Evolutionary conservation across 2,888 invertebrate genomes (phyloP), one percentile per base, ranked within the genome.

Genomic region (Thyatira batis): DNA sequence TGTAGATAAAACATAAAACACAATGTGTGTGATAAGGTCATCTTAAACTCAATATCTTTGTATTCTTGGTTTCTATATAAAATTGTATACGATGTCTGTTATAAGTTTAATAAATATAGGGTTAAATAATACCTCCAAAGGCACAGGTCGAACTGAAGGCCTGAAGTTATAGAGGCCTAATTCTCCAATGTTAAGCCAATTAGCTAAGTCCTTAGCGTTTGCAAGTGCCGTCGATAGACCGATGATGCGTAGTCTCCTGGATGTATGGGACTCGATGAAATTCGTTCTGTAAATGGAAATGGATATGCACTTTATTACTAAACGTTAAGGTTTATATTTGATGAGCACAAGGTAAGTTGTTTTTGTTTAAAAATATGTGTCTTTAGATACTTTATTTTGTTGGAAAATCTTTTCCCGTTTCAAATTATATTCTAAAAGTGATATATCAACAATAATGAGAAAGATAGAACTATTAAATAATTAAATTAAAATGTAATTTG

Each of bases 161-260:
- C 98, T 95, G 83, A 99, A 99, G 90, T 99, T 99, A 87, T 97
- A 99, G 23, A 99, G 92, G 0, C 99, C 99, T 92, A 97, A 94
- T 92, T 93, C 93, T 8, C 94, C 94, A 33, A 99, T 99, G 50
- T 96, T 97, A 20, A 99, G 92, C 99, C 99, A 99, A 82, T 97
- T 97, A 10, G 98, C 99, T 25, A 99, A 92, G 84, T 99, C 99
- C 45, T 96, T 95, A 1, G 99, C 99, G 89, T 99, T 99, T 0
- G 99, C 99, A 61, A 99, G 92, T 0, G 99, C 99, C 0, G 99
- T 99, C 0, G 99, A 99, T 5, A 99, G 90, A 0, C 99, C 99
- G 44, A 99, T 95, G 49, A 99, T 95, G 17, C 99, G 93, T 9
- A 99, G 93, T 11, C 94, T 94, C 45, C 95, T 93, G 6, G 95